Conservation (phyloP, 2,888 invertebrate genomes). For the Cinara cedri region DNA sequence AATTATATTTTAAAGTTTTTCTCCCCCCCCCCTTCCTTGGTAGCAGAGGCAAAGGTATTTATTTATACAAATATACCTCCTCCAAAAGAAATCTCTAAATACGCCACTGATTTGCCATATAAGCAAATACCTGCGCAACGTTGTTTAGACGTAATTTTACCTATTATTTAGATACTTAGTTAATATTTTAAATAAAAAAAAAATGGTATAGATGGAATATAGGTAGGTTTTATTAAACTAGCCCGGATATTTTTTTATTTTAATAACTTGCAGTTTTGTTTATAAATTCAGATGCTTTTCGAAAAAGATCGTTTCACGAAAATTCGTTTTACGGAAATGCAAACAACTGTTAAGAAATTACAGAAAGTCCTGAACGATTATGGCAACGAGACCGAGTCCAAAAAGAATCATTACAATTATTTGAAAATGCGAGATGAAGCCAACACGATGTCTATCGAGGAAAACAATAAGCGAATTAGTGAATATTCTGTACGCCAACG, state of each 20-base stretch:
- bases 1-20: too few relatives aligned
- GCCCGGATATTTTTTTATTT: not conserved
- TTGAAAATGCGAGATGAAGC: conserved; percentile 66
- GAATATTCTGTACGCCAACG: conserved; percentile 56
- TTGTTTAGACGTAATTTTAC: too few relatives aligned
- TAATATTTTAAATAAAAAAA: too few relatives aligned
- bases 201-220: too few relatives aligned
- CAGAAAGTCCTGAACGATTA: conserved; percentile 64
- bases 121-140: too few relatives aligned
- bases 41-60: too few relatives aligned
- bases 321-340: conserved; percentile 64
- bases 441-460: conserved; percentile 64
- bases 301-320: conserved; percentile 54
- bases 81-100: too few relatives aligned
- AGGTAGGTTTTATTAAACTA: not conserved
- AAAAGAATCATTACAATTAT: conserved; percentile 63
- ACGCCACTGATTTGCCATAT: too few relatives aligned
- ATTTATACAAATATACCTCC: too few relatives aligned
- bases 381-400: conserved; percentile 62
- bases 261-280: not conserved
- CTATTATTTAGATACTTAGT: too few relatives aligned
- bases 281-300: conserved; percentile 53
- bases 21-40: too few relatives aligned
- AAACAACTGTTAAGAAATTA: conserved; percentile 65
- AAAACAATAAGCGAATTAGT: conserved; percentile 61